Conservation (phyloP, 2,797 vertebrate genomes). For the Pseudochaenichthys georgianus region DNA sequence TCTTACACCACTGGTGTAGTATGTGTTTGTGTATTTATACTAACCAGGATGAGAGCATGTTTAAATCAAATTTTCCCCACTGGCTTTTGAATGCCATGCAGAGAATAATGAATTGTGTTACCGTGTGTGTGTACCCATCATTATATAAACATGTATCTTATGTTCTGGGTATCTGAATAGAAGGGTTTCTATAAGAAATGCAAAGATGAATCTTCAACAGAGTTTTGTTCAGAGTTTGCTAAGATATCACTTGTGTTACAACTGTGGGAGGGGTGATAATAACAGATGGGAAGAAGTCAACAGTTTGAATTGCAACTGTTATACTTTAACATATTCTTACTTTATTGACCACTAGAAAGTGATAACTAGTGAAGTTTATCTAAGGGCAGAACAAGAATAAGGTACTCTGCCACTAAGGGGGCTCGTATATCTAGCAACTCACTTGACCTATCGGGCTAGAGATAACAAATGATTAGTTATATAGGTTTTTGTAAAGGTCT, state of each 20-base stretch:
- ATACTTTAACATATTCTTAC: slow-evolving; percentile 20
- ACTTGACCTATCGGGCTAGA: too few relatives aligned
- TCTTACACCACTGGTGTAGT: background rate
- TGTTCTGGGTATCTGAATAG: background rate
- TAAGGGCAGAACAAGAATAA: too few relatives aligned
- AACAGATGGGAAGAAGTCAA: slow-evolving; percentile 33
- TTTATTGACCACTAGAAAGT: background rate
- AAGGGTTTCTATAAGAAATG: background rate
- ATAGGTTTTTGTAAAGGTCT: too few relatives aligned
- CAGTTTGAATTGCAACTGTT: slow-evolving; percentile 29
- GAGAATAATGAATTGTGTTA: background rate
- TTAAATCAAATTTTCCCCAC: background rate
- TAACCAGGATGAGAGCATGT: background rate
- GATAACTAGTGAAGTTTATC: background rate
- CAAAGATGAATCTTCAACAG: background rate
- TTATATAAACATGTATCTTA: background rate
- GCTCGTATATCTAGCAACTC: too few relatives aligned
- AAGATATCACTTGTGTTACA: slow-evolving; percentile 18
- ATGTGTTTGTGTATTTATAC: background rate
- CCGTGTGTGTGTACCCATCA: background rate
- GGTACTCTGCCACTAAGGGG: too few relatives aligned
- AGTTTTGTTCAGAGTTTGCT: slow-evolving; percentile 8
- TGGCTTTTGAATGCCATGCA: slow-evolving; percentile 1
- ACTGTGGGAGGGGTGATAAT: slow-evolving; percentile 45
- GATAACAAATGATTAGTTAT: too few relatives aligned